These are phyloP conservation scores for Trachelus troglodyta DNA, from an alignment of 2,888 invertebrate genomes.

Conservation along the genomic window DNA sequence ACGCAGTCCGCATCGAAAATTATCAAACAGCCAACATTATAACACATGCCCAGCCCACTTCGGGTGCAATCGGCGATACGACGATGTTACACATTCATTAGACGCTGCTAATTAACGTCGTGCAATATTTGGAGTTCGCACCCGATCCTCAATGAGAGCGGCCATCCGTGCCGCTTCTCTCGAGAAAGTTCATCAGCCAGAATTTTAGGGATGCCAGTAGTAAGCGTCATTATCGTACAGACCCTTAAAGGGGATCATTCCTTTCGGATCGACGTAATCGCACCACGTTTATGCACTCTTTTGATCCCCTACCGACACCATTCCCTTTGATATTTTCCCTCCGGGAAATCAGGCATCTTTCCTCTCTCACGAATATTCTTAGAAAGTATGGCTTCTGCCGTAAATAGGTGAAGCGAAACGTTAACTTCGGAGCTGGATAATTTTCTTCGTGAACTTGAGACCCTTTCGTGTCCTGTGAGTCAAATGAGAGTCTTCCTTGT, in stretches of 20 bases:
- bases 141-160: background rate
- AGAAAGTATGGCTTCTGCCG: background rate
- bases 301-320: background rate
- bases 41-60: background rate
- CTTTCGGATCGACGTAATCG: background rate
- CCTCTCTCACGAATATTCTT: background rate
- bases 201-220: background rate
- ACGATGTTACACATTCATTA: background rate
- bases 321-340: background rate
- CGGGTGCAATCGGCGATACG: background rate
- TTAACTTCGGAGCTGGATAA: background rate
- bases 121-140: background rate
- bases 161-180: background rate
- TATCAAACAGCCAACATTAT: background rate
- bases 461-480: background rate
- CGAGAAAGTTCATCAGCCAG: background rate
- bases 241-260: slow-evolving; percentile 1
- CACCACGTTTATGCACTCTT: background rate
- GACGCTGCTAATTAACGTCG: background rate
- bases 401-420: background rate
- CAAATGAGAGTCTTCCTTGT: background rate
- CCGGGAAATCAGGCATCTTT: background rate
- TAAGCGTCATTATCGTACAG: background rate
- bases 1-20: background rate
- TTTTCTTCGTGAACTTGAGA: background rate